Evolutionary conservation across 2,888 invertebrate species (phyloP), one percentile per base, ranked within the genome.

Genomic region (Fragum whitleyi): DNA sequence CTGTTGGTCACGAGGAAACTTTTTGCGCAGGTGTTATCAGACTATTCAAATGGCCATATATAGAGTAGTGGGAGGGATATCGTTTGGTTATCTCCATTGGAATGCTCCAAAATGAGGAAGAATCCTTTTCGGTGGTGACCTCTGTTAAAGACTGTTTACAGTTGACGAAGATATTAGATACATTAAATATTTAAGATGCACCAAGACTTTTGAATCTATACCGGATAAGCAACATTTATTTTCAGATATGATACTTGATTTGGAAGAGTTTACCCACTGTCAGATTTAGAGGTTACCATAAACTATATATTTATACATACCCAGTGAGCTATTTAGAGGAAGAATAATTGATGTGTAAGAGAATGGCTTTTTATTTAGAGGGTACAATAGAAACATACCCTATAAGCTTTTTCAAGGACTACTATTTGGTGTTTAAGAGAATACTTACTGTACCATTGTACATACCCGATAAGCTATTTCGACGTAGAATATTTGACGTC

Each of bases 401-500:
- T 85, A 76, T 91, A 88, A 32, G 89, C 92, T 53, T 92, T 92
- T 75, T 91, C 88, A 19, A 93, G 84, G 86, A 93, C 93, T 83
- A 93, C 92, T 2, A 91, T 87, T 85, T 93, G 88, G 75, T 93
- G 93, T 6, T 93, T 90, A 11, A 93, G 81, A 0, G 93, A 92
- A 84, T 93, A 93, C 14, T 88, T 83, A 59, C 86, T 89, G 87
- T 92, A 92, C n/a, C n/a, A n/a, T n/a, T 47, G 14, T 19, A 61
- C 61, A 5, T 61, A 92, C 92, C 89, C 88, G 83, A 76, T 91
- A 88, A 32, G 89, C 92, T 53, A 92, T 92, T 75, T 91, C 88
- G 21, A 93, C 83, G 86, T 93, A 93, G 85, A 93, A 93, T 2
- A 91, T 87, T 85, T 93, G 88, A 76, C 93, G 93, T 6, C 93